phyloP scores from a whole-genome alignment of 2,888 invertebrate species.

The Nowickia ferox region DNA sequence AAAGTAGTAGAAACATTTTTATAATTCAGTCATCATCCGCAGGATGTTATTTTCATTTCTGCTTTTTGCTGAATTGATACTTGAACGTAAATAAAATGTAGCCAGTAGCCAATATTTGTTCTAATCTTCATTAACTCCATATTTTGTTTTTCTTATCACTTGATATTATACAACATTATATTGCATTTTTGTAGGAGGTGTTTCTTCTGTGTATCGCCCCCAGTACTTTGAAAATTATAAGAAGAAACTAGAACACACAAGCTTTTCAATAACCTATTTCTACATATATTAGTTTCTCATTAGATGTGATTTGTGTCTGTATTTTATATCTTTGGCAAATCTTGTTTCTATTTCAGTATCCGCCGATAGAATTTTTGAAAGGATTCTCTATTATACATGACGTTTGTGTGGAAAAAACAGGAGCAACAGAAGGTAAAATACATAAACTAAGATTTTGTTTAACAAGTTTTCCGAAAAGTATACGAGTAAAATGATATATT shows the following conservation, averaged over 20 bases:
- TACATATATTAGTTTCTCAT: constrained; percentile 60
- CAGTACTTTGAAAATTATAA: constrained; percentile 22
- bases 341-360: constrained; percentile 73
- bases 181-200: constrained; percentile 15
- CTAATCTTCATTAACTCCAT: constrained; percentile 80
- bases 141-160: constrained; percentile 14
- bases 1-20: background rate
- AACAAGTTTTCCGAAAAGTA: background rate
- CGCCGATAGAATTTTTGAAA: constrained; percentile 75
- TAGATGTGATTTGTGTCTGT: constrained; percentile 45
- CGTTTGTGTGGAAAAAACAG: constrained; percentile 76
- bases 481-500: no score
- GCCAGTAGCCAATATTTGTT: constrained; percentile 80
- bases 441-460: background rate
- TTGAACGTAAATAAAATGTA: constrained; percentile 40
- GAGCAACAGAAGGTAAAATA: constrained; percentile 64
- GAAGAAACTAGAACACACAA: background rate
- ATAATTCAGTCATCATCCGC: no score
- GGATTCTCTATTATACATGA: constrained; percentile 74
- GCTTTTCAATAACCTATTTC: constrained; percentile 47
- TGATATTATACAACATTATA: constrained; percentile 3
- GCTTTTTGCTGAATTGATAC: constrained; percentile 21
- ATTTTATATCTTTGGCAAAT: constrained; percentile 47
- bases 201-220: background rate
- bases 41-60: background rate